Evolutionary conservation across 2,113 vertebrate species (phyloP).

Genomic region (Artemisiospiza belli): DNA sequence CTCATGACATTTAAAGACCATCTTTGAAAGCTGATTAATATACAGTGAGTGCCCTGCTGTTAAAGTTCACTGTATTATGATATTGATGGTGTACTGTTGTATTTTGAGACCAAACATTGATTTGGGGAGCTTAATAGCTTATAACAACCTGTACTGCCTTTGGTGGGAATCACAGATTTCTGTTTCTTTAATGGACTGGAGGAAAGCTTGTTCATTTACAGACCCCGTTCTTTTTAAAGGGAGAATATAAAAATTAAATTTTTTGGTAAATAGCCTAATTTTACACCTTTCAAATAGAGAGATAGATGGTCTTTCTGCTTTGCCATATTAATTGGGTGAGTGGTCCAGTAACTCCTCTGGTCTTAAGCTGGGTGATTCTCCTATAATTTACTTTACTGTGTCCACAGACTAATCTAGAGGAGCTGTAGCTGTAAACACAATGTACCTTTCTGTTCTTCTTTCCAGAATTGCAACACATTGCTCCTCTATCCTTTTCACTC

Average conservation of each 20-base stretch:
- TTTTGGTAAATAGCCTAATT: background rate
- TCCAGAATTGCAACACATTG: background rate
- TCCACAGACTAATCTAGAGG: background rate
- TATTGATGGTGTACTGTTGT: background rate
- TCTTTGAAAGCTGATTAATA: slow-evolving; percentile 25
- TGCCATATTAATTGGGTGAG: background rate
- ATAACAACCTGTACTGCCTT: background rate
- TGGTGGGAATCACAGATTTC: background rate
- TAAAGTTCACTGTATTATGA: background rate
- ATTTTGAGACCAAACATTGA: background rate
- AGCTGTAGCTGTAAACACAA: background rate
- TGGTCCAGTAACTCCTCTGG: background rate
- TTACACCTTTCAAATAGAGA: background rate
- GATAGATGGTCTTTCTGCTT: background rate
- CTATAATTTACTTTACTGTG: background rate
- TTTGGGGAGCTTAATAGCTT: background rate
- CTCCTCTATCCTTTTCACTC: background rate
- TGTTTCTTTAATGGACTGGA: background rate
- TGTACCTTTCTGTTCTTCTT: background rate
- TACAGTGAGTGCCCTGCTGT: background rate
- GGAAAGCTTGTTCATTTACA: background rate
- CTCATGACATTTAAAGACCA: background rate
- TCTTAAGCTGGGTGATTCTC: background rate
- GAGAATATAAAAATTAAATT: background rate
- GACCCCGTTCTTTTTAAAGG: background rate